These are phyloP conservation scores for Drosophila pectinifera DNA, from an alignment of 1,140 invertebrate genomes.

Conservation along the genomic window DNA sequence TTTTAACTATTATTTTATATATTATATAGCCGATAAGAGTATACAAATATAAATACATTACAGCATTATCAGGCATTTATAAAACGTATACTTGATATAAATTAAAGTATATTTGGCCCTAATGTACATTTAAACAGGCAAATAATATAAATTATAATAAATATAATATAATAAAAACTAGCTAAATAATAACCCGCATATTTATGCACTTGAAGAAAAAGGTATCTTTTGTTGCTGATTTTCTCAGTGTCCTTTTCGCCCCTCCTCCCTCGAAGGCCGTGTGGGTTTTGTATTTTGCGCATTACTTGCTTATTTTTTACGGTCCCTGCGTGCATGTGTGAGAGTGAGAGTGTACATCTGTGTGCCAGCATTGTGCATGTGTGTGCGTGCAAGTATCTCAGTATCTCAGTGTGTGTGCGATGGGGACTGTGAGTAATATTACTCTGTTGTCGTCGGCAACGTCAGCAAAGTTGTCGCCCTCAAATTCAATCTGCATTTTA, in stretches of 20 bases:
- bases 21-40: too few relatives aligned
- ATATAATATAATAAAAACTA: too few relatives aligned
- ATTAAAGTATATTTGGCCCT: too few relatives aligned
- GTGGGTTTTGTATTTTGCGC: conserved; percentile 70
- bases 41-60: too few relatives aligned
- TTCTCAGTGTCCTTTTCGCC: neutral
- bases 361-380: neutral
- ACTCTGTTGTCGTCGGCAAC: conserved; percentile 63
- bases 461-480: conserved; percentile 68
- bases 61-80: too few relatives aligned
- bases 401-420: conserved; percentile 7
- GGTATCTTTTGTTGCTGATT: too few relatives aligned
- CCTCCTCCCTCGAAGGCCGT: conserved; percentile 34
- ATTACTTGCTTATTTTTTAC: conserved; percentile 69
- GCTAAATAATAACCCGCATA: too few relatives aligned
- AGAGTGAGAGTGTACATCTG: neutral
- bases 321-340: conserved; percentile 23
- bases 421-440: conserved; percentile 56
- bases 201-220: too few relatives aligned
- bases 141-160: too few relatives aligned
- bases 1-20: too few relatives aligned
- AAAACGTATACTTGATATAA: too few relatives aligned
- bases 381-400: conserved; percentile 10
- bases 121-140: too few relatives aligned
- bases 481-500: conserved; percentile 78